Evolutionary conservation across 1,140 invertebrate species (phyloP).

Genomic region (Drosophila ambigua): DNA sequence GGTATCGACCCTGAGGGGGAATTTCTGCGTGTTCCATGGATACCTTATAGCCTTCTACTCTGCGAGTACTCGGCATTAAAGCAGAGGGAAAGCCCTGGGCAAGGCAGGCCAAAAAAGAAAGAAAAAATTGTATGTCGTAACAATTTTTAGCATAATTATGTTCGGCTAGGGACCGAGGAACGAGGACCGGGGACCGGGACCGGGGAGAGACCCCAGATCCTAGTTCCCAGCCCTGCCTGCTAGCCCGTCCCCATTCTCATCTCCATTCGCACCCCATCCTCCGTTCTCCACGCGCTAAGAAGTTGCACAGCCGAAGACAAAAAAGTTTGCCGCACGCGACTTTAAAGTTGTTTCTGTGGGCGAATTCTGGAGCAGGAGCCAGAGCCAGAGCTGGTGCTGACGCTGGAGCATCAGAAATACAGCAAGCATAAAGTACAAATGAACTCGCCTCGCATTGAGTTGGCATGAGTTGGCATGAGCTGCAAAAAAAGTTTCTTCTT

Average conservation of each 20-base stretch:
- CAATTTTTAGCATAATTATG: slow-evolving; percentile 82
- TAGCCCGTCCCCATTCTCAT: too few species aligned
- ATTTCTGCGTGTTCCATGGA: too few species aligned
- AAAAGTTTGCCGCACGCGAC: slow-evolving; percentile 28
- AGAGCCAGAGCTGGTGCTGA: too few species aligned
- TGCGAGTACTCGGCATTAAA: too few species aligned
- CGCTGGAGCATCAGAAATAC: slow-evolving; percentile 65
- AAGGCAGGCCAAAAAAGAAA: slow-evolving; percentile 32
- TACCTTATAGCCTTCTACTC: too few species aligned
- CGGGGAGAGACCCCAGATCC: not conserved
- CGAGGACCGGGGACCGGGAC: too few species aligned
- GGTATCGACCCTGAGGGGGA: too few species aligned
- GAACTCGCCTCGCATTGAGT: slow-evolving; percentile 50
- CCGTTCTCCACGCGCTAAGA: slow-evolving; percentile 16
- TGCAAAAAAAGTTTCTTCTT: slow-evolving; percentile 25
- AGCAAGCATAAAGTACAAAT: slow-evolving; percentile 73
- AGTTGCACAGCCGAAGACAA: slow-evolving; percentile 39
- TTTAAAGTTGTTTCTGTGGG: slow-evolving; percentile 37
- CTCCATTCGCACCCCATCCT: not conserved
- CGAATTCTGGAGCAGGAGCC: slow-evolving; percentile 12
- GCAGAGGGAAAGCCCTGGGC: slow-evolving; percentile 25
- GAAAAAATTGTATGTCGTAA: slow-evolving; percentile 66
- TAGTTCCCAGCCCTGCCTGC: slow-evolving; percentile 6
- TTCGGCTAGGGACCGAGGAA: slow-evolving; percentile 43
- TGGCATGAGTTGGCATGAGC: not conserved